Conservation (phyloP, 2,888 invertebrate species). For the Bombylius major region DNA sequence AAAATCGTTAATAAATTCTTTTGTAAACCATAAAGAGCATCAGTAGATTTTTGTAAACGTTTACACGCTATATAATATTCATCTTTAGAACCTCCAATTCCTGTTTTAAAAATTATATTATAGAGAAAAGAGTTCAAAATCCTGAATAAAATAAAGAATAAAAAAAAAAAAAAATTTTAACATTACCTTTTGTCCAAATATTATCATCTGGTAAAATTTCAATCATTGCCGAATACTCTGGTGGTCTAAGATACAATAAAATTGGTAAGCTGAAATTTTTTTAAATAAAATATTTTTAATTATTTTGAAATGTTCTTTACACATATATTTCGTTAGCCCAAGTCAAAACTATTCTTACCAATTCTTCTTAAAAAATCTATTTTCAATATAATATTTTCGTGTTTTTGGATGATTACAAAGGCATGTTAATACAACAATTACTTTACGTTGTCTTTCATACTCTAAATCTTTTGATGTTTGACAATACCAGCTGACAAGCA, state of each 20-base stretch:
- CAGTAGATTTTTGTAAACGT: slow-evolving; percentile 26
- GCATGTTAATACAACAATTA: slow-evolving; percentile 38
- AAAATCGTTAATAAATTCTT: slow-evolving; percentile 39
- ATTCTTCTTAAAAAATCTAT: slow-evolving; percentile 40
- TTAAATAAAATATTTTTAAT: neutral
- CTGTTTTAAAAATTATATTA: slow-evolving; percentile 9
- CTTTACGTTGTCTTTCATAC: slow-evolving; percentile 35
- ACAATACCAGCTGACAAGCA: slow-evolving; percentile 23
- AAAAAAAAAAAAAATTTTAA: neutral
- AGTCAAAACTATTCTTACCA: slow-evolving; percentile 24
- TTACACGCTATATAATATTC: slow-evolving; percentile 28
- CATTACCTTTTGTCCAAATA: slow-evolving; percentile 31
- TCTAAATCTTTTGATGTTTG: slow-evolving; percentile 30
- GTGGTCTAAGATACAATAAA: slow-evolving; percentile 32
- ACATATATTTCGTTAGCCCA: no score
- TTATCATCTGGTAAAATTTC: slow-evolving; percentile 29
- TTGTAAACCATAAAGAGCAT: slow-evolving; percentile 27
- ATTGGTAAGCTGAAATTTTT: slow-evolving; percentile 25
- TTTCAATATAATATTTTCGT: slow-evolving; percentile 39
- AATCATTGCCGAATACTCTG: slow-evolving; percentile 32
- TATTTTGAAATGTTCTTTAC: neutral
- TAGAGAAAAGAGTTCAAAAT: neutral
- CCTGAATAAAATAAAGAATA: neutral
- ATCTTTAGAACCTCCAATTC: slow-evolving; percentile 31
- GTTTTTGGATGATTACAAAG: slow-evolving; percentile 40